Percentiles rank a stretch among this genome's conserved stretches.
phyloP scores from a whole-genome alignment of 2,113 vertebrate species.

The Paradoxurus hermaphroditus region DNA sequence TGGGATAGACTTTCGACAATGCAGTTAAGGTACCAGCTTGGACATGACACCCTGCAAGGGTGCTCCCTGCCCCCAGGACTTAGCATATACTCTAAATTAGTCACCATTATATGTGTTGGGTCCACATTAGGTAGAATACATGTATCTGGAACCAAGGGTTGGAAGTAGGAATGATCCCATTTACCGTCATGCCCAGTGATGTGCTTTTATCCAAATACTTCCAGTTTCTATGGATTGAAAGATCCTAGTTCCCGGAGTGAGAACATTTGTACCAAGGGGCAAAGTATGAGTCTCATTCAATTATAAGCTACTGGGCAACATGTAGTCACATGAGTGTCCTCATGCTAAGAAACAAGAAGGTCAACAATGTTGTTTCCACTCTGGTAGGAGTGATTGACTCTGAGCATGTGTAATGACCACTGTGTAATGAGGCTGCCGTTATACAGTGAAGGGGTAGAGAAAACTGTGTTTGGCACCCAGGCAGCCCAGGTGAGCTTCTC shows the following conservation, averaged over 20 bases:
- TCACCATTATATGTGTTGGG: background rate
- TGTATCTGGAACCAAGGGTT: background rate
- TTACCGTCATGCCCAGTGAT: too few species aligned
- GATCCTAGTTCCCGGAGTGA: background rate
- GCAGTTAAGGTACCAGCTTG: background rate
- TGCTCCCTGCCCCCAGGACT: background rate
- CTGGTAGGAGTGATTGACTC: background rate
- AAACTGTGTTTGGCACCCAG: background rate
- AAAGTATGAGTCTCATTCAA: background rate
- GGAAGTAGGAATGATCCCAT: background rate
- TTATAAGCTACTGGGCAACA: background rate
- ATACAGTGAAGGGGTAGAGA: background rate
- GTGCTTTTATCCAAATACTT: background rate
- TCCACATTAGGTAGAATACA: background rate
- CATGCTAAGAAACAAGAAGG: background rate
- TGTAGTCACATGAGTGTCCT: background rate
- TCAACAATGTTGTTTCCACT: background rate
- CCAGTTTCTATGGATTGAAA: background rate
- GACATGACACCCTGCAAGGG: background rate
- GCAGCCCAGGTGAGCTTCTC: background rate
- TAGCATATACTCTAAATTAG: background rate
- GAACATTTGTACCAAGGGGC: background rate
- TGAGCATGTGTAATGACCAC: too few species aligned
- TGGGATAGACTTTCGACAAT: background rate
- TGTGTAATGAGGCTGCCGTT: background rate